A percentile compares a stretch with the other conserved stretches of the same genome.
Evolutionary conservation across 2,888 invertebrate genomes (phyloP).

Genomic region (Tetheella fluctuosa): DNA sequence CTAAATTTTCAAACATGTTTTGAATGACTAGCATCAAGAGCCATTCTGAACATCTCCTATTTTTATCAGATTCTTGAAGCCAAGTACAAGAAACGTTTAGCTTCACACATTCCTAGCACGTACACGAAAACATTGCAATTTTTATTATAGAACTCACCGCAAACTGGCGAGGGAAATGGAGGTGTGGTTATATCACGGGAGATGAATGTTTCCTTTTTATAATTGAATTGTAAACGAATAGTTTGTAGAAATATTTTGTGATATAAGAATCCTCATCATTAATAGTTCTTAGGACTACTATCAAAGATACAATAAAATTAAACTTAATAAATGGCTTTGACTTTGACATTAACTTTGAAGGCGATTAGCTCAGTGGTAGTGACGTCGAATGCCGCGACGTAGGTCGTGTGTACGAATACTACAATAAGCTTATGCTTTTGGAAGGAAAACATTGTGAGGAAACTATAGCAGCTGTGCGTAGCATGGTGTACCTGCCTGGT

Average conservation of each 20-base stretch:
- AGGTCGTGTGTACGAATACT: too few species aligned
- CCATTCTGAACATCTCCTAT: neutral
- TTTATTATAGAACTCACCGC: conserved; percentile 43
- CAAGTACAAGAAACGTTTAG: neutral
- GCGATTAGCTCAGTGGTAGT: too few species aligned
- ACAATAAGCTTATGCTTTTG: too few species aligned
- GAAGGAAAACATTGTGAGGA: too few species aligned
- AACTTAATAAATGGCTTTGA: too few species aligned
- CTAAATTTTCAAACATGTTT: neutral
- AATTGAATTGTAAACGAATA: conserved; percentile 9
- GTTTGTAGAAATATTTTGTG: too few species aligned
- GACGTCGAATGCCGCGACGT: too few species aligned
- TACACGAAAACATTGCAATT: conserved; percentile 57
- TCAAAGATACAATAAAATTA: too few species aligned
- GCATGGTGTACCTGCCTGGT: too few species aligned
- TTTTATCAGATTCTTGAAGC: neutral
- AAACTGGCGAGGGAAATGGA: conserved; percentile 22
- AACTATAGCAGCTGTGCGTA: too few species aligned
- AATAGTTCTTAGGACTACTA: too few species aligned
- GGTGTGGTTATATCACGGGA: conserved; percentile 24
- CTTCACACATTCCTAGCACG: conserved; percentile 45
- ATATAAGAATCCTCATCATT: neutral
- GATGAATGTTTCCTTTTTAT: conserved; percentile 22
- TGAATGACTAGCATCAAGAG: neutral
- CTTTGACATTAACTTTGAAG: too few species aligned